These are phyloP conservation scores for Muschampia plurimacula DNA, from an alignment of 2,888 invertebrate genomes.

Conservation along the genomic window DNA sequence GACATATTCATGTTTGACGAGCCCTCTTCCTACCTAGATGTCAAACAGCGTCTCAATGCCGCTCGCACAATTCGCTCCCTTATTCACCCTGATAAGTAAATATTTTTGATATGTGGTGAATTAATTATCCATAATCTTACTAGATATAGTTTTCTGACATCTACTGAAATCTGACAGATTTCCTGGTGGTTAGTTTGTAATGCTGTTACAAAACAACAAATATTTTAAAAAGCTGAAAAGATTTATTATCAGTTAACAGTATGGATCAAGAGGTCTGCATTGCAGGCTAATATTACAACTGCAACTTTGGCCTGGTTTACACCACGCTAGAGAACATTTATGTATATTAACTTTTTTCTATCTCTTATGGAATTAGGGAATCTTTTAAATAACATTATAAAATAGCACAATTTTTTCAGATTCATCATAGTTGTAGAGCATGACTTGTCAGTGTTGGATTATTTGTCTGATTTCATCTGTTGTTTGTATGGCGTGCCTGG, in stretches of 20 bases:
- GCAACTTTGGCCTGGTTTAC: no score
- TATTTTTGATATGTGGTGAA: conserved; percentile 8
- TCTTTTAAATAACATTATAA: neutral
- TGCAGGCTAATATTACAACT: no score
- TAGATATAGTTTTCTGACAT: no score
- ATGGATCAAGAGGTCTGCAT: no score
- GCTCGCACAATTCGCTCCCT: conserved; percentile 97
- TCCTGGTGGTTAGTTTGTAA: no score
- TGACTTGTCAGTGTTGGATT: conserved; percentile 99
- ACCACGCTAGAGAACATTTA: no score
- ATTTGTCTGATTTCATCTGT: conserved; percentile 99
- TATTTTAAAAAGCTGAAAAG: no score
- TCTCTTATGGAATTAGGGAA: neutral
- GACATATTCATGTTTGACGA: conserved; percentile 99
- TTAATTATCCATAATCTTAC: no score
- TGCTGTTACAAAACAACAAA: no score
- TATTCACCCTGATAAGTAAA: conserved; percentile 95
- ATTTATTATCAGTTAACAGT: no score
- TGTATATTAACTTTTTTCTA: no score
- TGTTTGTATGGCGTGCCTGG: conserved; percentile 99
- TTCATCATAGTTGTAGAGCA: conserved; percentile 99
- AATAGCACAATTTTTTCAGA: conserved; percentile 73
- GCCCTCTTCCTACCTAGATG: conserved; percentile 99
- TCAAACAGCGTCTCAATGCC: conserved; percentile 98
- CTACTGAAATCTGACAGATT: no score